Conservation (phyloP, 2,888 invertebrate species). For the Drosophila falleni region DNA sequence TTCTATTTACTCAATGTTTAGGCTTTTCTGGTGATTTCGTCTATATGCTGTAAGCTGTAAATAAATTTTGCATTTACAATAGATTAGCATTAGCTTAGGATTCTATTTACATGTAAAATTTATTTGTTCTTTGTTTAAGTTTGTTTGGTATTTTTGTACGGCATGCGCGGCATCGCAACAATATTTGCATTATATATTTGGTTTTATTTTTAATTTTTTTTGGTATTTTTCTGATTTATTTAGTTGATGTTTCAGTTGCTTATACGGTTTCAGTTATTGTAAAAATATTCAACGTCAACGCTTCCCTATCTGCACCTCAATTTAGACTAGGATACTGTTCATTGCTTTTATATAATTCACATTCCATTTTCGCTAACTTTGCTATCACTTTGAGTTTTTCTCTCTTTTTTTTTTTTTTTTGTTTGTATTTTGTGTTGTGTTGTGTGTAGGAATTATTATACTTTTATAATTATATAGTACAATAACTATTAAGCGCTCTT, state of each 20-base stretch:
- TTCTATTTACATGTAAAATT: constrained; percentile 69
- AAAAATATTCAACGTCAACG: constrained; percentile 75
- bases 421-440: constrained; percentile 43
- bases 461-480: constrained; percentile 42
- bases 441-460: constrained; percentile 38
- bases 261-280: constrained; percentile 49
- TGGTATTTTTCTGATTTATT: constrained; percentile 21
- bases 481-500: constrained; percentile 69
- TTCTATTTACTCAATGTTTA: constrained; percentile 57
- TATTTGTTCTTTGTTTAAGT: constrained; percentile 12
- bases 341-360: constrained; percentile 84
- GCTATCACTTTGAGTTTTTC: constrained; percentile 77
- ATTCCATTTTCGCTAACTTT: constrained; percentile 81
- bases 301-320: constrained; percentile 47
- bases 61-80: constrained; percentile 66
- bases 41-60: constrained; percentile 74
- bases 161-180: constrained; percentile 58
- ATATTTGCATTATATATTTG: constrained; percentile 29
- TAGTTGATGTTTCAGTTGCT: constrained; percentile 47
- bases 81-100: constrained; percentile 56
- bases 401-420: constrained; percentile 52
- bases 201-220: constrained; percentile 15
- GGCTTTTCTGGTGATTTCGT: constrained; percentile 79
- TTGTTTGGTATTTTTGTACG: constrained; percentile 56
- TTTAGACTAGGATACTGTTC: constrained; percentile 83